Conservation (phyloP, 2,797 vertebrate genomes). For the Hemibagrus guttatus region DNA sequence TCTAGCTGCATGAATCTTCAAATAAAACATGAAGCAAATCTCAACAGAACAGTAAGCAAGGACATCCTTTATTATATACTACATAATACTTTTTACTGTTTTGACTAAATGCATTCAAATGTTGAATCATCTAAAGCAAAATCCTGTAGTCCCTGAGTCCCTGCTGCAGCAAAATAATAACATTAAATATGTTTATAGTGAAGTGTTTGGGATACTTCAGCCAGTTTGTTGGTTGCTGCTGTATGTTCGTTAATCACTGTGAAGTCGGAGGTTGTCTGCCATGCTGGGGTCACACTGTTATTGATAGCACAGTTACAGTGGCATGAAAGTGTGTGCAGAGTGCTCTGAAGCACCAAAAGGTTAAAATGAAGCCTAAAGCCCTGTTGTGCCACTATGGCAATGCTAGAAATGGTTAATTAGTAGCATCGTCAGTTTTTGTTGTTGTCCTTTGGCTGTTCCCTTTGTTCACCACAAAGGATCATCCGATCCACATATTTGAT, state of each 20-base stretch:
- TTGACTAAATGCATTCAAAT: not conserved
- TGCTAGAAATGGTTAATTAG: not conserved
- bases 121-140: not conserved
- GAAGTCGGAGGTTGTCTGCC: not conserved
- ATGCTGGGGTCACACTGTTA: not conserved
- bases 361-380: not conserved
- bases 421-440: not conserved
- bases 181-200: not conserved
- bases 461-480: too few species aligned
- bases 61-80: not conserved
- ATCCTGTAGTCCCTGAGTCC: too few species aligned
- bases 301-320: not conserved
- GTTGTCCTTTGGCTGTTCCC: too few species aligned
- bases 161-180: not conserved
- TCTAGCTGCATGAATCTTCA: not conserved
- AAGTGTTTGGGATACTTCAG: not conserved
- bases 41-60: not conserved
- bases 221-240: not conserved
- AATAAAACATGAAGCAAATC: not conserved
- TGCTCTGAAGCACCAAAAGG: not conserved
- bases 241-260: not conserved
- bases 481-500: too few species aligned
- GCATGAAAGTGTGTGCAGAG: not conserved
- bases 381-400: not conserved
- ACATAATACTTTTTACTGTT: not conserved